phyloP scores from a whole-genome alignment of 2,113 vertebrate species.

The Columba livia region DNA sequence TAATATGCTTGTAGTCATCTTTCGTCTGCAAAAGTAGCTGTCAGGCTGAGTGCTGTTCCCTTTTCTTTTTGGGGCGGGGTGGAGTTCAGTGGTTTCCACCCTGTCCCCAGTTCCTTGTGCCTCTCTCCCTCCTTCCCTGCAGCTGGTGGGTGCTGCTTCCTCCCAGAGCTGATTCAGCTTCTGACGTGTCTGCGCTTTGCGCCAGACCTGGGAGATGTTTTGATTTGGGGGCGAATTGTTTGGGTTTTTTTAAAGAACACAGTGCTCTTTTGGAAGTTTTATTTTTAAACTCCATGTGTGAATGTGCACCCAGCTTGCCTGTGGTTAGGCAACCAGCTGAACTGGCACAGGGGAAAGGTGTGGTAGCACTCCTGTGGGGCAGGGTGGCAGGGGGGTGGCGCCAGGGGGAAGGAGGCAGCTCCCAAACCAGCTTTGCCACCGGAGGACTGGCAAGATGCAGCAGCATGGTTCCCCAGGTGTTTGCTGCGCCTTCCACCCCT shows the following conservation, averaged over 20 bases:
- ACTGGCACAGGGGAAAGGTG: neutral
- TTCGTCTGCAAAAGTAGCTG: neutral
- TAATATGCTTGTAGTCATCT: neutral
- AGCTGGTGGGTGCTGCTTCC: constrained; percentile 18
- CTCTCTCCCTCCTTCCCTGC: neutral
- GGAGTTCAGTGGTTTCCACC: neutral
- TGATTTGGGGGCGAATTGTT: constrained; percentile 33
- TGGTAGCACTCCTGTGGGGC: neutral
- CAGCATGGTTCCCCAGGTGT: neutral
- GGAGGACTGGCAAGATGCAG: neutral
- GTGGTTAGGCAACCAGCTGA: neutral
- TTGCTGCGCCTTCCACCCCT: neutral
- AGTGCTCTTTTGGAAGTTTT: neutral
- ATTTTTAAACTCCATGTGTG: neutral
- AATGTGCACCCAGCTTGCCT: neutral
- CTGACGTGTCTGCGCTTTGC: neutral
- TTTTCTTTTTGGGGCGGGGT: neutral
- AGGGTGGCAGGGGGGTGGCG: neutral
- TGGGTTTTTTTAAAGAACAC: neutral
- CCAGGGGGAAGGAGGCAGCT: neutral
- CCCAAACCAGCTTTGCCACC: neutral
- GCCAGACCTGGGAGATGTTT: constrained; percentile 26
- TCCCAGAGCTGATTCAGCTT: neutral
- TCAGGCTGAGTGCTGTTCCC: neutral
- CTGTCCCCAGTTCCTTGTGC: neutral